Percentiles rank a stretch among this genome's conserved stretches.
These are phyloP conservation scores for Falco rusticolus DNA, from an alignment of 2,797 vertebrate genomes.

Conservation along the genomic window DNA sequence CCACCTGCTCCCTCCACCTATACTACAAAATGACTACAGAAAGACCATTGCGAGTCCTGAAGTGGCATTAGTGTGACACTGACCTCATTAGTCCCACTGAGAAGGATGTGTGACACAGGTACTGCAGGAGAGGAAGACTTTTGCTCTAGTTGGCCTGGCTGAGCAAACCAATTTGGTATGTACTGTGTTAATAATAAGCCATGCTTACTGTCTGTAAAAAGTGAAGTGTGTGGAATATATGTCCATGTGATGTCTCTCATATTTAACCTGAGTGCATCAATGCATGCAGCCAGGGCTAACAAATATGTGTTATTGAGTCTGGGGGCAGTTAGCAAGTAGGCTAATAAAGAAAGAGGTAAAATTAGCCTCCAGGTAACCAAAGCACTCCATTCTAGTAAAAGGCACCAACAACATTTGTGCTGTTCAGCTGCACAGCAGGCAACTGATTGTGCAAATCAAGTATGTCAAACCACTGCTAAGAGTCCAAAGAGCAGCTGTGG, in stretches of 20 bases:
- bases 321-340: background rate
- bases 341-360: background rate
- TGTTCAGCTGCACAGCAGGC: background rate
- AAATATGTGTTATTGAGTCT: background rate
- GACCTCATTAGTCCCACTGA: background rate
- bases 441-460: background rate
- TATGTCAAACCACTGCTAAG: background rate
- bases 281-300: background rate
- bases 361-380: background rate
- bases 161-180: background rate
- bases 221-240: background rate
- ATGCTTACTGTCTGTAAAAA: background rate
- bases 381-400: background rate
- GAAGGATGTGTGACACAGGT: background rate
- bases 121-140: background rate
- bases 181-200: background rate
- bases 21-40: background rate
- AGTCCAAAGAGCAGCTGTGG: background rate
- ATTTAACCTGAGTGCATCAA: background rate
- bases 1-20: background rate
- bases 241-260: background rate
- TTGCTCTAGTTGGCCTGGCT: background rate
- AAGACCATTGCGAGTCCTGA: background rate
- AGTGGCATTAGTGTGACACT: background rate
- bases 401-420: accelerated